phyloP scores from a whole-genome alignment of 2,888 invertebrate species.

The Abrostola triplasia region DNA sequence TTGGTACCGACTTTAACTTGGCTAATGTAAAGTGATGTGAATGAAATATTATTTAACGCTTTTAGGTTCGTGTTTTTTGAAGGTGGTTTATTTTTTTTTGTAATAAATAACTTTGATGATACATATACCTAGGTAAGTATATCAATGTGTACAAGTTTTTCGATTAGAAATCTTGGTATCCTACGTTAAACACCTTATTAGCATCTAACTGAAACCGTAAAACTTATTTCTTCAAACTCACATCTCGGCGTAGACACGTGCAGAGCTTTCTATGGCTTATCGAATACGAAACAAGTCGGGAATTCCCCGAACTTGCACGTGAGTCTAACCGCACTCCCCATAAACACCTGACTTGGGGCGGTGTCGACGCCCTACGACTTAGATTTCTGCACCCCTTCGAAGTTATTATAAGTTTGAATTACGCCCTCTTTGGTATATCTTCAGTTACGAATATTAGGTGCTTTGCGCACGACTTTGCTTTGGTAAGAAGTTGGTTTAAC shows the following conservation, averaged over 20 bases:
- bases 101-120: too few species aligned
- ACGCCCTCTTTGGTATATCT: not conserved
- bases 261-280: not conserved
- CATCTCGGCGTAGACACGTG: not conserved
- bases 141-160: too few species aligned
- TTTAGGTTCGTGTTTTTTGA: too few species aligned
- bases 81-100: too few species aligned
- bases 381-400: not conserved
- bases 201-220: not conserved
- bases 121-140: too few species aligned
- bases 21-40: too few species aligned
- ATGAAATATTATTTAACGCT: too few species aligned
- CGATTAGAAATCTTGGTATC: too few species aligned
- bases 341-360: not conserved
- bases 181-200: not conserved
- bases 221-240: not conserved
- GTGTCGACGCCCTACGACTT: not conserved
- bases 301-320: conserved; percentile 1
- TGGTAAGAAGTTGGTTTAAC: too few species aligned
- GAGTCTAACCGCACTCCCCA: not conserved
- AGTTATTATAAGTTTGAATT: not conserved
- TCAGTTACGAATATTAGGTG: not conserved
- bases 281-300: not conserved
- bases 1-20: too few species aligned
- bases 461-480: not conserved